Evolutionary conservation across 2,113 vertebrate genomes (phyloP), one percentile per base, ranked within the genome.

Genomic region (Nycticorax nycticorax): DNA sequence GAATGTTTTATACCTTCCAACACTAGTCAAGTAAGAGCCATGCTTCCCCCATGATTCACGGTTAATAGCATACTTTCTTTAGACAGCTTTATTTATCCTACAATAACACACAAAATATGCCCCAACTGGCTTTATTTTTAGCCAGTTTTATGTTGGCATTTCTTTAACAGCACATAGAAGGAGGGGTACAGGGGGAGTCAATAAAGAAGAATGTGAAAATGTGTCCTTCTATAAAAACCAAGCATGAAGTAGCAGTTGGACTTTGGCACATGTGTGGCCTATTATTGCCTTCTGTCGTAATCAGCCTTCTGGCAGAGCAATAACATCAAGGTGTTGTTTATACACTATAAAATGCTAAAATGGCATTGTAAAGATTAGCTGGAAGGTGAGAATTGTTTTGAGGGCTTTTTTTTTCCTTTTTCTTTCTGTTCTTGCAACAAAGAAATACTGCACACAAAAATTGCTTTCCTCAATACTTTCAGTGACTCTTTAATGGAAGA

Each of bases 31-130:
- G 74, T 80, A 86, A 93, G 55, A 97, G 24, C 64, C 64, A 35
- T 62, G 64, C 48, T 95, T 96, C n/a, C 37, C 28, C 68, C 81
- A 72, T 91, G 93, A 96, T 93, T 97, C 97, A 97, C 60, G n/a
- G 75, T 94, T 96, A 96, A 96, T 92, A 96, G 89, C 85, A 62
- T 74, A 63, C 83, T 96, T 95, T 77, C 72, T 53, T 88, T 82
- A 95, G 96, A 95, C 95, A 92, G 63, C 67, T 97, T 97, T 96
- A 97, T 95, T 96, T 97, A 96, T 94, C 67, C 88, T 90, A 92
- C 89, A 93, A 92, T 93, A 96, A 93, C 79, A 88, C 83, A 82
- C 92, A 95, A 93, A 96, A 96, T 94, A 95, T 95, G 85, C 81
- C 95, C 47, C 84, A 95, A 95, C 72, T 77, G 88, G 56, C 68